Base-by-base conservation (phyloP, 2,797 vertebrate genomes). In the Synaphobranchus kaupii region DNA sequence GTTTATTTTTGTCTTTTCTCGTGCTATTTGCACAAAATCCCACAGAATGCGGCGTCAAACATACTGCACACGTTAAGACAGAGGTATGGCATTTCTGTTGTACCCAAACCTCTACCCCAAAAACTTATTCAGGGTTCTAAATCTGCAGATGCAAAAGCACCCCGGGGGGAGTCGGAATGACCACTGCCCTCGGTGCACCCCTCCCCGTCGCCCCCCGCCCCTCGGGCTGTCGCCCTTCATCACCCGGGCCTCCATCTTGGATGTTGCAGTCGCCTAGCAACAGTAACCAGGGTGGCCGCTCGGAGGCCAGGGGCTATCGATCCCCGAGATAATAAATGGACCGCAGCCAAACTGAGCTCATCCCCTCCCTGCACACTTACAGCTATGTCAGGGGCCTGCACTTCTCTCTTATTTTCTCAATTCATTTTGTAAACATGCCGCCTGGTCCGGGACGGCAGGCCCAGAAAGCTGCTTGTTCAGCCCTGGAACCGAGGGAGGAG, bases 261-360 rank as follows among this genome's bases (percentile, higher is more conserved):
- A 96, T 94, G 95, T 93, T 94, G 94, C 93, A 92, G 96, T 97
- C 95, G 96, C 96, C 96, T 97, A 97, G 96, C 96, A 97, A 97
- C 96, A 88, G 86, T 94, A 94, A 95, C 94, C 95, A 94, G 94
- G 94, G 95, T 95, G 94, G 94, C 93, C 92, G 95, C 95, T 96
- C 95, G 90, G 94, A 95, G 95, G 96, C 96, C 95, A 96, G 94
- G 94, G 94, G 95, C 94, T 96, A 96, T 96, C 95, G 95, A 92
- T 91, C 88, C 90, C 87, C 94, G 94, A 95, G 96, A 95, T 95
- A 95, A 95, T 95, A 95, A 94, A 96, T 95, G 95, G 90, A 92
- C 95, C 93, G 93, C 92, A 91, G 94, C 92, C 94, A 92, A 94
- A 94, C 93, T 91, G 92, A 90, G 92, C 84, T 73, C 56, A 47